A percentile compares a stretch with the other conserved stretches of the same genome.
These are phyloP conservation scores for Pseudomugil tenellus DNA, from an alignment of 2,797 vertebrate species.

Conservation along the genomic window DNA sequence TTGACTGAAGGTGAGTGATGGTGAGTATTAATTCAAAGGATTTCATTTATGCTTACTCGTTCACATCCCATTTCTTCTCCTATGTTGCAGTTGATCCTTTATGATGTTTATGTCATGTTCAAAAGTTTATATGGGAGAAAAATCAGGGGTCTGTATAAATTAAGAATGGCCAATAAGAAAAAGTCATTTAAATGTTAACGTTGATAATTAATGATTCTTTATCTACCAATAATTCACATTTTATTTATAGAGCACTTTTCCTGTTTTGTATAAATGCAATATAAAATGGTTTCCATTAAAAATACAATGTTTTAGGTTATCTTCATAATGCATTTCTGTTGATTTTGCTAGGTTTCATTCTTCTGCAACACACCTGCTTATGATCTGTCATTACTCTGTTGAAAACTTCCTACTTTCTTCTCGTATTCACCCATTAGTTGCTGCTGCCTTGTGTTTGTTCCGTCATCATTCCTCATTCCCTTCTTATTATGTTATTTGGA, in stretches of 20 bases:
- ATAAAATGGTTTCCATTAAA: background rate
- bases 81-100: background rate
- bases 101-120: background rate
- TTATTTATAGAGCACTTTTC: too few species aligned
- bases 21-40: background rate
- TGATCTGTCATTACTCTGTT: background rate
- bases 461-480: background rate
- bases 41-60: background rate
- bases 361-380: background rate
- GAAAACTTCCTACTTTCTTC: background rate
- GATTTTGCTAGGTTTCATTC: background rate
- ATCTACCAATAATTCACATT: too few species aligned
- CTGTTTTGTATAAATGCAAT: too few species aligned
- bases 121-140: too few species aligned
- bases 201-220: too few species aligned
- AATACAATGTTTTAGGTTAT: background rate
- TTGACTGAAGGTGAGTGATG: background rate
- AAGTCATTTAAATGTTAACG: background rate
- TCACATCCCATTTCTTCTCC: slow-evolving; percentile 7
- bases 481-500: background rate
- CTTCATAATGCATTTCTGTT: background rate
- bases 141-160: background rate
- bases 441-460: background rate
- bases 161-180: background rate
- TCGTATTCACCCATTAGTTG: background rate